Base-by-base conservation (phyloP, 1,140 invertebrate genomes). In the Zelostemma sp. region DNA sequence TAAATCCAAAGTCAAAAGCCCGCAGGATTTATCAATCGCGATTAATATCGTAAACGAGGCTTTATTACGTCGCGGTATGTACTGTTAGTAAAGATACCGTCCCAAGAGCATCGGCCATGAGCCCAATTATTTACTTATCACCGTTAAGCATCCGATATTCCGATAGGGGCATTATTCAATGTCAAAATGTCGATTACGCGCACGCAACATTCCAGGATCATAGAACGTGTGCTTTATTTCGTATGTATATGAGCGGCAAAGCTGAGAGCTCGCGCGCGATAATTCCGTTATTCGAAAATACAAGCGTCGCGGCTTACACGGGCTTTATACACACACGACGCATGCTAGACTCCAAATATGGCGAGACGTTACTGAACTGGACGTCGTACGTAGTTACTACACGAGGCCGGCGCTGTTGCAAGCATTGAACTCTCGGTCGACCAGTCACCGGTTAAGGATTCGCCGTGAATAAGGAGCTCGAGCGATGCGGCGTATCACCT, bases 351-450 rank as follows among this genome's bases (percentile, higher is more conserved):
- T 2, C 70, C 70, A 72, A 72, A 68, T 72, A 72, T 68, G 65
- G 70, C 58, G 19, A 64, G 69, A 65, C 60, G 54, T 57, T 61
- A 55, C 51, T 60, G 70, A 59, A 61, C 70, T 60, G 59, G 61
- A 58, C 62, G 62, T 63, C 55, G 57, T 62, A 72, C 57, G 57
- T 50, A 53, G 53, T 51, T n/a, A n/a, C n/a, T 68, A 61, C 51
- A 53, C 65, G 64, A 57, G 59, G 51, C 40, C 54, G 62, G 33
- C 43, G 57, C 68, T 70, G 70, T 63, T 73, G 68, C 76, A 78
- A 75, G 73, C 76, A 73, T 78, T 78, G 73, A 78, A 78, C 76
- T 78, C 76, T 69, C 73, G 56, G 49, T 40, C 58, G 59, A 67
- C 67, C 67, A 64, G 61, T 74, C 64, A 43, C 73, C 71, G 59